A percentile compares a stretch with the other conserved stretches of the same genome.
Evolutionary conservation across 1,140 invertebrate species (phyloP).

Genomic region (Agraylea sexmaculata): DNA sequence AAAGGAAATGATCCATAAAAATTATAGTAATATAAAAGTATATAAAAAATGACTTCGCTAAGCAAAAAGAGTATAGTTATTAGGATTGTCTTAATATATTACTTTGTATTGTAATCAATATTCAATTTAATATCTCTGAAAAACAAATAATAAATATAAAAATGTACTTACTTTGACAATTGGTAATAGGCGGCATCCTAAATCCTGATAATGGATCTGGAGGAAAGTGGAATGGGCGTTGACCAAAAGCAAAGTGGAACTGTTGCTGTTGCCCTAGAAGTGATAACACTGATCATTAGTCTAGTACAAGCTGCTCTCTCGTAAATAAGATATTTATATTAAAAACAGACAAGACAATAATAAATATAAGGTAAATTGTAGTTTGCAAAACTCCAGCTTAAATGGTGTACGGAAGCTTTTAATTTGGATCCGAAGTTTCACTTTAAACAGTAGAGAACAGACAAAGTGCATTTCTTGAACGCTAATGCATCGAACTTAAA

Average conservation of each 20-base stretch:
- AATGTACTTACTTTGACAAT: constrained; percentile 80
- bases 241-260: constrained; percentile 81
- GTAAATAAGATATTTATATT: background rate
- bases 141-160: too few species aligned
- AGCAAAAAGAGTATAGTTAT: too few species aligned
- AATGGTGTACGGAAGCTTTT: too few species aligned
- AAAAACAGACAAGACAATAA: background rate
- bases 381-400: too few species aligned
- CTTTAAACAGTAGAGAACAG: too few species aligned
- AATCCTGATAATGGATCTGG: constrained; percentile 71
- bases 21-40: too few species aligned
- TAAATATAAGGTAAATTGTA: too few species aligned
- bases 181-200: constrained; percentile 72
- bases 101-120: constrained; percentile 2
- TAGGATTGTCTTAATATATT: background rate
- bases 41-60: background rate
- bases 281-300: constrained; percentile 65
- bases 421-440: too few species aligned
- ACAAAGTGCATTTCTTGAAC: too few species aligned
- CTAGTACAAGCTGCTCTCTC: constrained; percentile 38
- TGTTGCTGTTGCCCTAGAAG: constrained; percentile 85
- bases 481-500: too few species aligned
- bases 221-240: constrained; percentile 73
- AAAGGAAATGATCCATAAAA: too few species aligned
- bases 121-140: constrained; percentile 3